phyloP scores from a whole-genome alignment of 2,888 invertebrate genomes.

The Drosophila siamana region DNA sequence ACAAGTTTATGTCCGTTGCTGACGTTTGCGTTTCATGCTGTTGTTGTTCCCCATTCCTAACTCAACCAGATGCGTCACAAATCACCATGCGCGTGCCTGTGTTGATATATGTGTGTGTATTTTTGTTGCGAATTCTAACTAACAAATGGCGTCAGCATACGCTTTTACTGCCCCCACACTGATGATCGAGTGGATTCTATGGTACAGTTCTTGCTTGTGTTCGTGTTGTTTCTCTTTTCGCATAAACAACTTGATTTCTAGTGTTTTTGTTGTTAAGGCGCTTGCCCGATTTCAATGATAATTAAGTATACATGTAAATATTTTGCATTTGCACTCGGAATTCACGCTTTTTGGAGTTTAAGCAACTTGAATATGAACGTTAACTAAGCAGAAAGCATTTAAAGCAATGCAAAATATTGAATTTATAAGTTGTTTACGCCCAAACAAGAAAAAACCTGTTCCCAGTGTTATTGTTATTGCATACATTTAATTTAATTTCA shows the following conservation, averaged over 20 bases:
- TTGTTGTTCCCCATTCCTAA: conserved; percentile 20
- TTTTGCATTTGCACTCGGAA: conserved; percentile 11
- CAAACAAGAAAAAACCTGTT: conserved; percentile 19
- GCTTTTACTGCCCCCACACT: conserved; percentile 2
- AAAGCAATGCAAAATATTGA: conserved; percentile 10
- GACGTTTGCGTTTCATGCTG: conserved; percentile 34
- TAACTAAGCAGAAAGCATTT: conserved; percentile 11
- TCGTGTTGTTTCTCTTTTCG: conserved; percentile 41
- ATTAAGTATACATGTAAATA: conserved; percentile 7
- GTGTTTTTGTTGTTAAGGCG: conserved; percentile 39
- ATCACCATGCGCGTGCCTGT: conserved; percentile 2
- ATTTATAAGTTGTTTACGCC: conserved; percentile 16
- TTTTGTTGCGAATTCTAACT: conserved; percentile 27
- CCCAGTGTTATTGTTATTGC: conserved; percentile 19
- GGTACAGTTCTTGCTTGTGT: conserved; percentile 21
- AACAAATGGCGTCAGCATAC: conserved; percentile 45
- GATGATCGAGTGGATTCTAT: conserved; percentile 10
- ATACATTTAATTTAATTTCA: conserved; percentile 3
- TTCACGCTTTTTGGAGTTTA: conserved; percentile 21
- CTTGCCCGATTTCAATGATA: conserved; percentile 20
- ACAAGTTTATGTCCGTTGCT: conserved; percentile 43
- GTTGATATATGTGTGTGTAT: conserved; percentile 7
- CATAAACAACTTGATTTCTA: conserved; percentile 63
- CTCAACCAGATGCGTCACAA: conserved; percentile 14
- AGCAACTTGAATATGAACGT: conserved; percentile 10